Conservation (phyloP, 2,797 vertebrate species). For the Morus bassanus region DNA sequence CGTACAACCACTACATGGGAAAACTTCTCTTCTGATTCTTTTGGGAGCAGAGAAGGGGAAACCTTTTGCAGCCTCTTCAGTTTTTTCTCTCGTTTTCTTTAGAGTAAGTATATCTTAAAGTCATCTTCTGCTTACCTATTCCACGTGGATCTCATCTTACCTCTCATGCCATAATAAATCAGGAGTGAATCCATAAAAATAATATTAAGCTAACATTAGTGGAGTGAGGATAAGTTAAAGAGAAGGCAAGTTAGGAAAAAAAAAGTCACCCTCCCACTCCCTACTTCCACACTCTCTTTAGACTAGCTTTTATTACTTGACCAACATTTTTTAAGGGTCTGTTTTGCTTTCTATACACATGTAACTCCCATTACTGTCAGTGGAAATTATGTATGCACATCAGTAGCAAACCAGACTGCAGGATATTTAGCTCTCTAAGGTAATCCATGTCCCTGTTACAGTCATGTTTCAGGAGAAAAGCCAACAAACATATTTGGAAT, state of each 20-base stretch:
- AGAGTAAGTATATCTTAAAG: background rate
- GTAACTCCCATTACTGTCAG: slow-evolving; percentile 63
- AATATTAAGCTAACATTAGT: background rate
- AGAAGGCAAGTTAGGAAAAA: background rate
- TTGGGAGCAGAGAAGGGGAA: background rate
- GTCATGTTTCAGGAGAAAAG: slow-evolving; percentile 47
- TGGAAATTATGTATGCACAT: slow-evolving; percentile 51
- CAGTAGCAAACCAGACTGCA: slow-evolving; percentile 61
- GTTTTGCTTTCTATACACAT: slow-evolving; percentile 51
- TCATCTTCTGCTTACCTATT: background rate
- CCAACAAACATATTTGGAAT: slow-evolving; percentile 53
- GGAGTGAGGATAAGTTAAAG: background rate
- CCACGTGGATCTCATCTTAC: background rate
- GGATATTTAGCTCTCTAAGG: slow-evolving; percentile 57
- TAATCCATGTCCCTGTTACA: slow-evolving; percentile 47
- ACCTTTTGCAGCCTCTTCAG: background rate
- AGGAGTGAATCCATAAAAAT: background rate
- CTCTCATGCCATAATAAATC: background rate
- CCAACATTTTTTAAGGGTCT: slow-evolving; percentile 45
- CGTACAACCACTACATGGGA: fast-evolving
- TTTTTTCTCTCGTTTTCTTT: background rate
- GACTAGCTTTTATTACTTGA: slow-evolving; percentile 24
- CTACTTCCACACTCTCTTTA: background rate
- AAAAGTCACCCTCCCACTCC: background rate
- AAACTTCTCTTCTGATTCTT: background rate